Conservation (phyloP, 1,140 invertebrate species). For the Drosophila punjabiensis region DNA sequence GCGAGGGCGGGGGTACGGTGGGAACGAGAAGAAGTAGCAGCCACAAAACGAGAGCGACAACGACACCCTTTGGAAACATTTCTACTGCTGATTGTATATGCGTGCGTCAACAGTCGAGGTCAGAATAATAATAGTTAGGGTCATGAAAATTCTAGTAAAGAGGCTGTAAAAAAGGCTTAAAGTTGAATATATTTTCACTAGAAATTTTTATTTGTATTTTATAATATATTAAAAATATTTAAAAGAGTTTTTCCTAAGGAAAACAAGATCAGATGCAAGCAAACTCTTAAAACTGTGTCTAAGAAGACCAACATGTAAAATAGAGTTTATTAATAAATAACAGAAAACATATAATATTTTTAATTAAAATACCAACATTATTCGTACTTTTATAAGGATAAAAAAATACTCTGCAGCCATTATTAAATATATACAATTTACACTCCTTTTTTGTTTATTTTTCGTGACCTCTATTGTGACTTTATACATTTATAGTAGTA, state of each 20-base stretch:
- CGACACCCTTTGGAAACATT: slow-evolving; percentile 58
- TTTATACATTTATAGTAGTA: no score
- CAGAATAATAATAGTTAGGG: slow-evolving; percentile 14
- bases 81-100: slow-evolving; percentile 43
- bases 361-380: no score
- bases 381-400: no score
- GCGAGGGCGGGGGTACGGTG: background rate
- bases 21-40: slow-evolving; percentile 22
- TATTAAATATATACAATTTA: no score
- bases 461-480: background rate
- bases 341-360: no score
- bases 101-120: slow-evolving; percentile 20
- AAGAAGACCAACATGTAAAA: no score
- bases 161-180: background rate
- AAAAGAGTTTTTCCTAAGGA: background rate
- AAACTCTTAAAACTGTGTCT: background rate
- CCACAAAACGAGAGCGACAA: slow-evolving; percentile 48
- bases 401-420: no score
- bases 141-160: background rate
- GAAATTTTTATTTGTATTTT: no score
- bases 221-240: no score
- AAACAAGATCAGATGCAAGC: no score
- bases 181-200: background rate
- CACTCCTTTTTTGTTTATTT: no score
- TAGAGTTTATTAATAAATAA: no score